These are phyloP conservation scores for Drosophila kurseongensis DNA, from an alignment of 1,140 invertebrate genomes.

Conservation along the genomic window DNA sequence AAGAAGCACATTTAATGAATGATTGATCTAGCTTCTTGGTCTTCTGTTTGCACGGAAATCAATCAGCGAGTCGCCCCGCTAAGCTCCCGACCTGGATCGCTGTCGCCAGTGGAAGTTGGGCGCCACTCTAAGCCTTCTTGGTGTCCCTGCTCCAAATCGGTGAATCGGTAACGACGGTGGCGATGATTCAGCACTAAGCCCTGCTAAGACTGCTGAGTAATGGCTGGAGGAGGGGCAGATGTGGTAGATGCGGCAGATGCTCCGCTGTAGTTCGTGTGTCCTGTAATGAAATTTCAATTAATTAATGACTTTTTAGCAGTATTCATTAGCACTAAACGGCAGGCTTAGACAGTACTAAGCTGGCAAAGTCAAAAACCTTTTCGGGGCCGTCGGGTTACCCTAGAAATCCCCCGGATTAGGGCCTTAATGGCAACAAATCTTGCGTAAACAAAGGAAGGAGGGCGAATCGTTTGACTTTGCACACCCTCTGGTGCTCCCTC, in stretches of 20 bases:
- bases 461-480: slow-evolving; percentile 58
- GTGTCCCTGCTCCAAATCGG: slow-evolving; percentile 40
- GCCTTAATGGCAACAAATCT: slow-evolving; percentile 79
- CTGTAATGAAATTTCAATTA: slow-evolving; percentile 72
- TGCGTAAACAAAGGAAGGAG: slow-evolving; percentile 78
- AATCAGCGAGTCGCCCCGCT: slow-evolving; percentile 62
- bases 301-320: slow-evolving; percentile 77
- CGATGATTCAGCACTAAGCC: slow-evolving; percentile 52
- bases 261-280: slow-evolving; percentile 23
- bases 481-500: slow-evolving; percentile 40
- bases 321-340: slow-evolving; percentile 78
- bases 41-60: slow-evolving; percentile 53
- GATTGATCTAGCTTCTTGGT: slow-evolving; percentile 44
- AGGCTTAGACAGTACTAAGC: slow-evolving; percentile 34
- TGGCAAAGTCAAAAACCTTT: slow-evolving; percentile 79
- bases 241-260: slow-evolving; percentile 2
- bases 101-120: slow-evolving; percentile 39
- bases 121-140: slow-evolving; percentile 61
- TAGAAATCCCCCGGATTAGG: slow-evolving; percentile 68
- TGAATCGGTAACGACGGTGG: slow-evolving; percentile 17
- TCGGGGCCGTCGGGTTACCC: slow-evolving; percentile 46
- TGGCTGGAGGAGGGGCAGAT: neutral
- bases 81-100: slow-evolving; percentile 43
- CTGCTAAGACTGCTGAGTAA: slow-evolving; percentile 48
- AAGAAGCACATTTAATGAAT: slow-evolving; percentile 61